Base-by-base conservation (phyloP, 1,140 invertebrate genomes). In the Drosophila rhopaloa region DNA sequence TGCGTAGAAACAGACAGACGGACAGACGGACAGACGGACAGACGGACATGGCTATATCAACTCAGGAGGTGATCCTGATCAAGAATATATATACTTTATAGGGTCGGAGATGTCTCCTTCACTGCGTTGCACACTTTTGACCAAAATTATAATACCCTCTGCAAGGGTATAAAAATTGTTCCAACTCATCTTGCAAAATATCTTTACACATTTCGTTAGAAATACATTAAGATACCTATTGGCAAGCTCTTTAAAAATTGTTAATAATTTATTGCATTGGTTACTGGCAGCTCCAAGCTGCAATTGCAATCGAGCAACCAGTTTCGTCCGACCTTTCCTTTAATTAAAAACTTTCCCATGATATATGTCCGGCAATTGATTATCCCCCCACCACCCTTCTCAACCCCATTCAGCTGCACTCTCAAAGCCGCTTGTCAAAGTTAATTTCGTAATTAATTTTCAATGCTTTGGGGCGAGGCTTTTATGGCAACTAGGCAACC, bases 371-470 rank as follows among this genome's bases (percentile, higher is more conserved):
- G 13, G 46, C 57, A 53, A 75, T 79, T 51, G 56, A 67, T 66
- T 60, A 43, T 40, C 50, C 16, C 40, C 11, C 9, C 8, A 4
- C 16, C 14, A 10, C 16, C 10, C 32, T n/a, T 46, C 4, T 8
- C 13, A 4, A 5, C 5, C 11, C 9, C 4, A 41, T 29, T 5
- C 41, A n/a, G 32, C 19, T 62, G 11, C 44, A 66, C 59, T 66
- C 16, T n/a, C 27, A 71, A 37, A 46, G 62, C 38, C 46, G 27
- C 38, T 37, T 60, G 66, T 59, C 66, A 68, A 66, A 83, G 79
- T 88, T 89, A 88, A 88, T 88, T 80, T 83, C 67, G 57, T 89
- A 88, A 89, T 88, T 89, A 88, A 88, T 89, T 88, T 83, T 54
- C 59, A 60, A 80, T 62, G 83, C 84, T 80, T 83, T 83, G 76